These are phyloP conservation scores for Saccopteryx leptura DNA, from an alignment of 2,113 vertebrate genomes.

Conservation along the genomic window DNA sequence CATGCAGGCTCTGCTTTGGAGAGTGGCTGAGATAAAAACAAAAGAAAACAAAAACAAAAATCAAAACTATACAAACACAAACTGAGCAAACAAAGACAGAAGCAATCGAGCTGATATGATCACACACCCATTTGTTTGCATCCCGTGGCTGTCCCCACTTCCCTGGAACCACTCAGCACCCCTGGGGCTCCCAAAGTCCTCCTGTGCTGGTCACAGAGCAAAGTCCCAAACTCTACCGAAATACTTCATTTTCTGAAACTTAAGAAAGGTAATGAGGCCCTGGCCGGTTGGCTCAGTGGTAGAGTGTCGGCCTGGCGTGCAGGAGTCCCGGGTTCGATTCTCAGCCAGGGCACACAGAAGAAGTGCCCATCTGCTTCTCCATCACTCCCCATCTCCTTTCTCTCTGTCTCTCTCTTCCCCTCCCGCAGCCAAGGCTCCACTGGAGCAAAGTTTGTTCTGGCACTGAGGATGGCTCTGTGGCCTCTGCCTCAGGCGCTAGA, in stretches of 20 bases:
- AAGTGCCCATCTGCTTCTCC: too few species aligned
- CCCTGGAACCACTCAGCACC: background rate
- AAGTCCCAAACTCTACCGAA: background rate
- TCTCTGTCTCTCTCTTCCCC: too few species aligned
- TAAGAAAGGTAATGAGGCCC: background rate
- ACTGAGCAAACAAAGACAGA: background rate
- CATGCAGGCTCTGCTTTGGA: background rate
- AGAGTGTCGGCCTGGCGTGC: too few species aligned
- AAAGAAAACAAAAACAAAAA: background rate
- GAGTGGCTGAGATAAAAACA: background rate
- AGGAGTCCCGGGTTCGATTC: too few species aligned
- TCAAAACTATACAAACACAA: background rate
- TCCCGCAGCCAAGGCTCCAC: too few species aligned
- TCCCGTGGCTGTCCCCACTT: background rate
- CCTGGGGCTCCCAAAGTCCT: background rate
- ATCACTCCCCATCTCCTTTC: too few species aligned
- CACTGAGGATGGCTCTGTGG: too few species aligned
- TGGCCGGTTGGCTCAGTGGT: too few species aligned
- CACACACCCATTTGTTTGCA: background rate
- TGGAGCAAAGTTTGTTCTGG: too few species aligned
- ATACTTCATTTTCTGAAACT: background rate
- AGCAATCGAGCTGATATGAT: background rate
- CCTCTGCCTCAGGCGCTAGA: too few species aligned
- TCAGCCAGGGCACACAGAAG: too few species aligned
- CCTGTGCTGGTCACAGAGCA: background rate